Percentiles rank a stretch among this genome's conserved stretches.
Conservation (phyloP, 2,888 invertebrate genomes). For the Digitonthophagus gazella region DNA sequence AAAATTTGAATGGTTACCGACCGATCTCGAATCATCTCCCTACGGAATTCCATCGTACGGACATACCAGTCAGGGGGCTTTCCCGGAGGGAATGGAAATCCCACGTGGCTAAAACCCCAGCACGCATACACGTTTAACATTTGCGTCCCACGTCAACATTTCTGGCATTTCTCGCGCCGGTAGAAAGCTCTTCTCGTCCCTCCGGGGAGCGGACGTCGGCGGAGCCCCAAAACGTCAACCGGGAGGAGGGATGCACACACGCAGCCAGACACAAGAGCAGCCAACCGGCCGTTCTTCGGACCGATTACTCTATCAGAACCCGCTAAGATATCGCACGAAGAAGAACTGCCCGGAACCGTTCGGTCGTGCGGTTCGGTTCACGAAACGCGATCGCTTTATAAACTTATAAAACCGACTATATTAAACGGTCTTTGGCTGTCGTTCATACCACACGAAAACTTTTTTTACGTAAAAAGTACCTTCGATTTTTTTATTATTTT, state of each 20-base stretch:
- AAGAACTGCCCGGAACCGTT: conserved; percentile 14
- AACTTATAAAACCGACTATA: conserved; percentile 4
- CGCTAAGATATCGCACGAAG: conserved; percentile 25
- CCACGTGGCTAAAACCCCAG: too few species aligned
- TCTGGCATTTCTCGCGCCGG: not conserved
- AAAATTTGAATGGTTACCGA: too few species aligned
- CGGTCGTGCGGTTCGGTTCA: not conserved
- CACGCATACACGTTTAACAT: too few species aligned
- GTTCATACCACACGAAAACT: not conserved
- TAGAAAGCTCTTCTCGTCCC: not conserved
- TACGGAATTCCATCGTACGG: too few species aligned
- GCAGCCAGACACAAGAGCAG: conserved; percentile 15
- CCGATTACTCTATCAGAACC: conserved; percentile 24
- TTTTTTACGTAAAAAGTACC: not conserved
- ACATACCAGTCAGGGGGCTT: too few species aligned
- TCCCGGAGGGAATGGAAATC: too few species aligned
- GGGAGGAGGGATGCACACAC: conserved; percentile 24
- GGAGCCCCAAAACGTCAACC: conserved; percentile 7
- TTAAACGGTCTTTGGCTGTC: not conserved
- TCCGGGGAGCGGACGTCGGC: conserved; percentile 5
- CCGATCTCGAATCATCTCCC: too few species aligned
- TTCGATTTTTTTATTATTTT: not conserved
- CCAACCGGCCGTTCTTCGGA: conserved; percentile 23
- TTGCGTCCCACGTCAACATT: too few species aligned
- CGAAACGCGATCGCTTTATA: too few species aligned